Base-by-base conservation (phyloP, 2,113 vertebrate species). In the Stomatorhinus ivindoensis region DNA sequence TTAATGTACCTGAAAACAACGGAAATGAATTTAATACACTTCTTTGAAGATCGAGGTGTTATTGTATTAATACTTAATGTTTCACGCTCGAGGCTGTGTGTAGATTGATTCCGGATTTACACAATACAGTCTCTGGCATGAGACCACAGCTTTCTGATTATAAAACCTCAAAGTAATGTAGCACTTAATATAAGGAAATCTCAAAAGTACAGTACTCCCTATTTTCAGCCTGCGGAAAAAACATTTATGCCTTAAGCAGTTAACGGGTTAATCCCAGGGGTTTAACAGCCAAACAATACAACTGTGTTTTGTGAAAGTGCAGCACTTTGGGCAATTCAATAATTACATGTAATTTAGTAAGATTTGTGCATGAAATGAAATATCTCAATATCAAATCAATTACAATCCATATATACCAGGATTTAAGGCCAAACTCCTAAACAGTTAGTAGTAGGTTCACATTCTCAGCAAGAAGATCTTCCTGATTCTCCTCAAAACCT, bases 1-100 rank as follows among this genome's bases (percentile, higher is more conserved):
- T 87, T 87, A 39, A 87, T 87, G 85, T 35, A 35, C 85, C n/a
- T n/a, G 85, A 39, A 87, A 53, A 87, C 82, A 87, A 86, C 6
- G 48, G 19, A 50, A 39, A 53, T 87, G 1, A 27, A 53, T 35
- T 11, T 87, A 53, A 35, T 55, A 42, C 3, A 35, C 50, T 53
- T 87, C 27, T 19, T 35, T 53, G n/a, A 87, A n/a, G 83, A 86
- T 86, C 3, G 47, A n/a, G 21, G 42, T 27, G 47, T 42, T 80
- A 42, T 48, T 86, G 47, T 27, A 86, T 86, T 86, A 86, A 86
- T 86, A 47, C 44, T n/a, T 48, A 50, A 31, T 86, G 44, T 17
- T 80, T 42, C 73, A 80, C 35, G 35, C 73, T 19, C 3, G 15
- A 17, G 73, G 73, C 31, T 19, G 31, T 8, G 31, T 80, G 73